Base-by-base conservation (phyloP, 2,113 vertebrate genomes). In the Paralichthys olivaceus region DNA sequence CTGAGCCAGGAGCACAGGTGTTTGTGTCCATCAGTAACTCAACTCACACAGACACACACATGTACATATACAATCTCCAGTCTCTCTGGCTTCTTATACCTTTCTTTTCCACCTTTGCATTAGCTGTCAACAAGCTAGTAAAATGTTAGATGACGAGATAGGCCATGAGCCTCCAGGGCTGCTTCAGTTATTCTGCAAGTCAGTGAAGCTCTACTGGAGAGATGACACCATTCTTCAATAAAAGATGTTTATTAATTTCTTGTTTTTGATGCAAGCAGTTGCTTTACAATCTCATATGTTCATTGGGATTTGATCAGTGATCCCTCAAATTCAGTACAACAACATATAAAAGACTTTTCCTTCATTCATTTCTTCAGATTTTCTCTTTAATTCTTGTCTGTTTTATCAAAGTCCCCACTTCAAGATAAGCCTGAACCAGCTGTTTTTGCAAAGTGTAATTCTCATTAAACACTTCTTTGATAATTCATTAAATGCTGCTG, bases 1-100 rank as follows among this genome's bases (percentile, higher is more conserved):
- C 92, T 88, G 94, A 94, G 89, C 91, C 91, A 87, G 77, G 40
- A 79, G 72, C 84, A 63, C 94, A 94, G 91, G 93, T 94, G 93
- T 85, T 84, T 54, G 49, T 84, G 92, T 94, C 94, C 87, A 71
- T 94, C 92, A 94, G 47, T 71, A 19, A 53, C 53, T 23, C 67
- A 19, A 12, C 75, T 69, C 81, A 45, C 60, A 67, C 64, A 45
- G 7, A 34, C 37, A 57, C 73, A 59, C 0, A 61, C 79, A 65
- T 22, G 0, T 0, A 76, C 45, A 64, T 34, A 7, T 19, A 28
- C 37, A 72, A 25, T 19, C 66, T n/a, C 67, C 15, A 56, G 23
- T 12, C 47, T 53, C 64, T 59, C 68, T 2, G 51, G 15, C n/a
- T 34, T 81, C 65, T 67, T 60, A 26, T 34, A 59, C 4, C 63